A percentile compares a stretch with the other conserved stretches of the same genome.
Conservation (phyloP, 2,797 vertebrate genomes). For the Mormyrus hasselquistii region DNA sequence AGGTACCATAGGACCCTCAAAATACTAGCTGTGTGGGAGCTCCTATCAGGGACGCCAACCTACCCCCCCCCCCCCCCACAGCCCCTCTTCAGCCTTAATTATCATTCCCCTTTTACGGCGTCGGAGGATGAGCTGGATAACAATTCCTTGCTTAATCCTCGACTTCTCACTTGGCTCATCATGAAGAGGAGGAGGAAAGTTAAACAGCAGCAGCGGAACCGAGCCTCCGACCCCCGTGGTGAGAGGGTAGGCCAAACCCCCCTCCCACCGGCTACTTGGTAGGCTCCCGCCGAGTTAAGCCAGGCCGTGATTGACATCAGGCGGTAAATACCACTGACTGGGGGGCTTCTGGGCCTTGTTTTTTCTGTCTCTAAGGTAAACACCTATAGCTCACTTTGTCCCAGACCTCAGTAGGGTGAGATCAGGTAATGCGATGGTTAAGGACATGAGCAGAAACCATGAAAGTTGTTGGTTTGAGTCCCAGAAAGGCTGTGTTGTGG, state of each 20-base stretch:
- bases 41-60: neutral
- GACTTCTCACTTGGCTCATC: neutral
- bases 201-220: neutral
- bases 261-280: neutral
- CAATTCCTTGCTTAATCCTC: constrained; percentile 16
- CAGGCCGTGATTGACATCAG: neutral
- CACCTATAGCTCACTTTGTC: neutral
- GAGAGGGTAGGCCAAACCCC: neutral
- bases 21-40: neutral
- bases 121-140: constrained; percentile 11
- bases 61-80: neutral
- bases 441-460: neutral
- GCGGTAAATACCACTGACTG: neutral
- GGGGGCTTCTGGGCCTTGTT: neutral
- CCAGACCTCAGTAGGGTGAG: neutral
- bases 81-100: constrained; percentile 10
- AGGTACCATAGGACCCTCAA: neutral
- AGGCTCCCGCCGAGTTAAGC: neutral
- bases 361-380: neutral
- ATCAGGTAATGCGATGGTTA: neutral
- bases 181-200: neutral
- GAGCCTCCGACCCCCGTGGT: neutral
- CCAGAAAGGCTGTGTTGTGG: neutral
- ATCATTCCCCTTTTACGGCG: neutral
- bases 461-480: neutral